phyloP scores from a whole-genome alignment of 2,888 invertebrate genomes.

The Pasiphila rectangulata region DNA sequence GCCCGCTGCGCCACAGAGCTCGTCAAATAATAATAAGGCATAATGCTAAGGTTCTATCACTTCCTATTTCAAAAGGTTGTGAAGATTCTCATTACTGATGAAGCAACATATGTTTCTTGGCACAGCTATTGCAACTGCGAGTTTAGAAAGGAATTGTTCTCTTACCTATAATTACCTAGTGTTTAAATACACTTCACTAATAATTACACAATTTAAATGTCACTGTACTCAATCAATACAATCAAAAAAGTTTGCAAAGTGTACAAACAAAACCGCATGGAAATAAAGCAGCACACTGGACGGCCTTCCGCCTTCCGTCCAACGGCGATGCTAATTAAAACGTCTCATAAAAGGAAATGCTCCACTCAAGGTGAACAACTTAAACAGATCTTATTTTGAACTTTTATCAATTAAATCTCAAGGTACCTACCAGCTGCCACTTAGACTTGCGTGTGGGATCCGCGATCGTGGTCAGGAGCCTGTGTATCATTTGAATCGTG shows the following conservation, averaged over 20 bases:
- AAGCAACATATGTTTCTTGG: slow-evolving; percentile 5
- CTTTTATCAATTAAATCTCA: slow-evolving; percentile 31
- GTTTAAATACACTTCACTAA: no score
- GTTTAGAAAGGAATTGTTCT: no score
- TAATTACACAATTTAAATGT: no score
- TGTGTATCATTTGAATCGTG: slow-evolving; percentile 93
- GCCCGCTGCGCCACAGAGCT: no score
- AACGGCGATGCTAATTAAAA: slow-evolving; percentile 59
- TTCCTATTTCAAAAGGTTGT: neutral
- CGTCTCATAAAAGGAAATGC: slow-evolving; percentile 68
- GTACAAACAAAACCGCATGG: slow-evolving; percentile 32
- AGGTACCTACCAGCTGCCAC: slow-evolving; percentile 90
- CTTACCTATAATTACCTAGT: no score
- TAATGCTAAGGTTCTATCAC: no score
- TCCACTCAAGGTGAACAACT: slow-evolving; percentile 63
- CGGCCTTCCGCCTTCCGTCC: slow-evolving; percentile 67
- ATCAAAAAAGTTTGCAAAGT: slow-evolving; percentile 14
- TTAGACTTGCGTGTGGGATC: slow-evolving; percentile 91
- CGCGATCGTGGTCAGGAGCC: slow-evolving; percentile 88
- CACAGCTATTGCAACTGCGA: neutral
- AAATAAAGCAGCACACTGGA: slow-evolving; percentile 43
- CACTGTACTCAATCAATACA: neutral
- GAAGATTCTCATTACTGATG: no score
- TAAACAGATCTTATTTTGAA: slow-evolving; percentile 19
- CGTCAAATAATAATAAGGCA: no score